Evolutionary conservation across 2,113 vertebrate genomes (phyloP).

Genomic region (Toxotes chatareus): DNA sequence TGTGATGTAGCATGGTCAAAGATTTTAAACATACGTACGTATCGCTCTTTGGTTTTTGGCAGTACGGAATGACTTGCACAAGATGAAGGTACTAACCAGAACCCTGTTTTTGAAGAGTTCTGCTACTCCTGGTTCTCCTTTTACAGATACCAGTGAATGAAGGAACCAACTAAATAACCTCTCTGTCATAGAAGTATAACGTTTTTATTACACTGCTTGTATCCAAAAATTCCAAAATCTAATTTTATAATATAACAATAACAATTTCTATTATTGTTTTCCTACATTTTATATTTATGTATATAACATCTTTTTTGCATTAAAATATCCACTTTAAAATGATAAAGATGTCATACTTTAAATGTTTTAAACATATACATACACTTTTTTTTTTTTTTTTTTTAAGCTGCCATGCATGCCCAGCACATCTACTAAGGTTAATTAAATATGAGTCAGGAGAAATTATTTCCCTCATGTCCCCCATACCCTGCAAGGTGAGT

Average conservation of each 20-base stretch:
- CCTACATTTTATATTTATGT: conserved; percentile 73
- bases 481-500: conserved; percentile 70
- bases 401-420: conserved; percentile 29
- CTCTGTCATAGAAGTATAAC: conserved; percentile 48
- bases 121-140: conserved; percentile 40
- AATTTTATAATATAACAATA: conserved; percentile 63
- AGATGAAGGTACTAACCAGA: conserved; percentile 71
- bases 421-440: conserved; percentile 76
- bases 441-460: conserved; percentile 79
- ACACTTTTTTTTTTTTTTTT: conserved; percentile 1
- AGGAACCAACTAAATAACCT: conserved; percentile 71
- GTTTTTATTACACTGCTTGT: conserved; percentile 47
- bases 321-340: conserved; percentile 75
- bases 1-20: not conserved
- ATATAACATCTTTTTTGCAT: conserved; percentile 76
- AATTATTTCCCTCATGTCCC: conserved; percentile 69
- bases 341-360: conserved; percentile 31
- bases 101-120: conserved; percentile 19
- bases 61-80: conserved; percentile 53
- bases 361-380: conserved; percentile 8
- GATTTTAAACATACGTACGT: not conserved
- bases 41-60: conserved; percentile 37
- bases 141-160: conserved; percentile 56
- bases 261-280: conserved; percentile 48
- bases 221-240: conserved; percentile 52